phyloP scores from a whole-genome alignment of 2,113 vertebrate genomes.

The Campylorhamphus procurvoides region DNA sequence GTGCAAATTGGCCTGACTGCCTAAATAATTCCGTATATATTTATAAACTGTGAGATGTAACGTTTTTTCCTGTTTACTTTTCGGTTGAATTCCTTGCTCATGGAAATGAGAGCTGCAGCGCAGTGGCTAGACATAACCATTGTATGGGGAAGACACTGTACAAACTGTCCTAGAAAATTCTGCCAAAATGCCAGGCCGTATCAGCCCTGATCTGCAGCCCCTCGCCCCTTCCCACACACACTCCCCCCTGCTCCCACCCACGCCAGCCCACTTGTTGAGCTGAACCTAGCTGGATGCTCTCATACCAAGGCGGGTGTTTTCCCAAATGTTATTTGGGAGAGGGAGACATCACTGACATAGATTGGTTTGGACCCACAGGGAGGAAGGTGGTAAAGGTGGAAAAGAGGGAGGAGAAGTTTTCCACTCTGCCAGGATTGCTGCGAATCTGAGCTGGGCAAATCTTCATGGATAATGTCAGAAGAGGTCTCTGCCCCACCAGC shows the following conservation, averaged over 20 bases:
- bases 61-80: conserved; percentile 76
- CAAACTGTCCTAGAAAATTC: conserved; percentile 72
- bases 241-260: background rate
- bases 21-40: conserved; percentile 62
- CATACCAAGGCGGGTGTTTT: background rate
- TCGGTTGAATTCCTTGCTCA: conserved; percentile 72
- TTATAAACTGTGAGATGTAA: conserved; percentile 69
- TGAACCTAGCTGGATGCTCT: background rate
- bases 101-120: conserved; percentile 59
- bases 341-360: background rate
- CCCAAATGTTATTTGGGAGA: background rate
- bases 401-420: background rate
- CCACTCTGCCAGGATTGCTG: background rate
- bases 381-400: background rate
- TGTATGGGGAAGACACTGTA: conserved; percentile 64
- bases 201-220: conserved; percentile 65
- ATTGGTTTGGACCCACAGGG: background rate
- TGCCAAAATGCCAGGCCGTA: conserved; percentile 67
- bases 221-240: conserved; percentile 24
- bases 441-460: background rate
- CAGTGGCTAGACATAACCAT: conserved; percentile 63
- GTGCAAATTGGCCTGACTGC: conserved; percentile 59
- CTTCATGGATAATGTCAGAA: background rate
- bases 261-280: background rate
- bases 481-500: background rate